Evolutionary conservation across 2,888 invertebrate genomes (phyloP).

Genomic region (Macropis europaea): DNA sequence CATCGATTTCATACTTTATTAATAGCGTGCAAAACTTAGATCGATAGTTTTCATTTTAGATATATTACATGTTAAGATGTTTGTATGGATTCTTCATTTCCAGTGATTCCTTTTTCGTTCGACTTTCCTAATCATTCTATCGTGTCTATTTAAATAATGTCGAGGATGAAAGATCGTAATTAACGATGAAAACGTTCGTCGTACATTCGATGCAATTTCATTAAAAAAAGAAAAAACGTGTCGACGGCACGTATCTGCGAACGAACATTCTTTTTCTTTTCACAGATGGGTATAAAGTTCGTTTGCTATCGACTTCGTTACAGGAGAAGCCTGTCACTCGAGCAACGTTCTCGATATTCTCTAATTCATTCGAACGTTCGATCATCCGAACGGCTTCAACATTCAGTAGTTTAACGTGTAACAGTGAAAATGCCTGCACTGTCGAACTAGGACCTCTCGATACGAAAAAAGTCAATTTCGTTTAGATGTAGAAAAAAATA

Average conservation of each 20-base stretch:
- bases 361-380: neutral
- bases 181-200: neutral
- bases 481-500: neutral
- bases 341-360: neutral
- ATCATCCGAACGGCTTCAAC: neutral
- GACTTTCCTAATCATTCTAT: too few species aligned
- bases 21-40: neutral
- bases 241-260: constrained; percentile 23
- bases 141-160: neutral
- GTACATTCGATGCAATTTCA: constrained; percentile 37
- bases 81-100: too few species aligned
- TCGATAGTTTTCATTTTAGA: too few species aligned
- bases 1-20: neutral
- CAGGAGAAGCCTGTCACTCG: neutral
- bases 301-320: constrained; percentile 24
- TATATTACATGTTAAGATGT: too few species aligned
- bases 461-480: neutral
- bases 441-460: neutral
- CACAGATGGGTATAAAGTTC: constrained; percentile 35
- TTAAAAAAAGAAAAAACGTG: constrained; percentile 34
- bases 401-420: neutral
- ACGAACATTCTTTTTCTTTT: constrained; percentile 1
- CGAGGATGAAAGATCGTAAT: neutral
- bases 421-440: neutral
- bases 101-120: too few species aligned